Evolutionary conservation across 2,797 vertebrate species (phyloP).

Genomic region (Tolypeutes matacus): DNA sequence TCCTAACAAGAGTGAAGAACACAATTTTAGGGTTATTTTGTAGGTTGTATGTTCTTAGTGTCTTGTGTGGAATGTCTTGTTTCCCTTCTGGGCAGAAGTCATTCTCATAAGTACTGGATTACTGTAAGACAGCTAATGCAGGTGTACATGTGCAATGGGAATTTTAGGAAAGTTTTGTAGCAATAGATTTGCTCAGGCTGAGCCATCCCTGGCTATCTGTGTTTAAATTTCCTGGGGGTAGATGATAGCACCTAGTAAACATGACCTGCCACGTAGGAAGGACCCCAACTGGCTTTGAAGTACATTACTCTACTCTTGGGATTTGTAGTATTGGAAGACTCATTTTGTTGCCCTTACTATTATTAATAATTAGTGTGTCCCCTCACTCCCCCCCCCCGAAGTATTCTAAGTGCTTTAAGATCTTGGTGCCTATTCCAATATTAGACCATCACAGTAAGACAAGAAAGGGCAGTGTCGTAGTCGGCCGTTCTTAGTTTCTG

Average conservation of each 20-base stretch:
- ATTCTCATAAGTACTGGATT: not conserved
- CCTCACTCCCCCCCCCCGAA: not conserved
- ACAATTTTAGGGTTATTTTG: not conserved
- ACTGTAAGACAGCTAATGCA: not conserved
- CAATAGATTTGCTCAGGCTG: not conserved
- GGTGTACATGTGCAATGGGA: not conserved
- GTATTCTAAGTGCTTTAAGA: not conserved
- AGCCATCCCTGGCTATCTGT: not conserved
- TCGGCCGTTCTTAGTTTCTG: not conserved
- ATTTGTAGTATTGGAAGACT: slow-evolving; percentile 29
- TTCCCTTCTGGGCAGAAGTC: not conserved
- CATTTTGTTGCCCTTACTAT: not conserved
- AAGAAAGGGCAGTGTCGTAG: not conserved
- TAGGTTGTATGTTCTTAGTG: slow-evolving; percentile 32
- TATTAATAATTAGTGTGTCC: slow-evolving; percentile 3
- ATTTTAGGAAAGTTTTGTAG: not conserved
- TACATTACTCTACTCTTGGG: not conserved
- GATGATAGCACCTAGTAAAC: not conserved
- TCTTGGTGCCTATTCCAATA: not conserved
- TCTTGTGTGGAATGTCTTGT: not conserved
- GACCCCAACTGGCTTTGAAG: not conserved
- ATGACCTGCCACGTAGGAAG: not conserved
- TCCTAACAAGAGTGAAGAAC: not conserved
- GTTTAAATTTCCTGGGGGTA: not conserved
- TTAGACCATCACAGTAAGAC: not conserved